Evolutionary conservation across 1,140 invertebrate genomes (phyloP).

Genomic region (Luehdorfia chinensis): DNA sequence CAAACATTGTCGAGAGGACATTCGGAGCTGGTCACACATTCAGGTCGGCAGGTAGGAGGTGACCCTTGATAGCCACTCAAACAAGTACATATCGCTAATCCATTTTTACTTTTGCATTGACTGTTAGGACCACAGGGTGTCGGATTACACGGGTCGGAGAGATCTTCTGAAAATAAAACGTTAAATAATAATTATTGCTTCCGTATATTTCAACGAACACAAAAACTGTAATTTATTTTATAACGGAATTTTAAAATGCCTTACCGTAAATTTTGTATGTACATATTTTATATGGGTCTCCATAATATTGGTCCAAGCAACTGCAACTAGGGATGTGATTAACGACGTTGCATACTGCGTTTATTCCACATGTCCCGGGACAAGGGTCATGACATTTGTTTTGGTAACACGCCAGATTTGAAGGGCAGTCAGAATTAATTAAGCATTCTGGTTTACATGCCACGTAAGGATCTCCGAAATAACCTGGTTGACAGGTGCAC

Average conservation of each 20-base stretch:
- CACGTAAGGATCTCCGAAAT: constrained; percentile 88
- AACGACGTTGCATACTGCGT: constrained; percentile 81
- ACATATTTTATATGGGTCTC: constrained; percentile 84
- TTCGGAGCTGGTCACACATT: constrained; percentile 82
- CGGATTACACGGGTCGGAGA: constrained; percentile 54
- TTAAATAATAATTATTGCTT: constrained; percentile 21
- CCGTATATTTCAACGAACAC: too few relatives aligned
- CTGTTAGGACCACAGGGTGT: constrained; percentile 82
- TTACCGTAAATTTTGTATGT: constrained; percentile 77
- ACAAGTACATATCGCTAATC: constrained; percentile 80
- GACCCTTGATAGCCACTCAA: constrained; percentile 79
- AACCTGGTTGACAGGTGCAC: constrained; percentile 85
- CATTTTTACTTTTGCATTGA: constrained; percentile 73
- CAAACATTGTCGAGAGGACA: constrained; percentile 80
- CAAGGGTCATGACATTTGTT: constrained; percentile 81
- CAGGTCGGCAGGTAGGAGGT: constrained; percentile 82
- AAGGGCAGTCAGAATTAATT: constrained; percentile 78
- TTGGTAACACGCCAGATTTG: constrained; percentile 75
- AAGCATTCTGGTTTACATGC: constrained; percentile 80
- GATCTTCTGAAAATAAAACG: constrained; percentile 53
- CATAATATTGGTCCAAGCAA: constrained; percentile 85
- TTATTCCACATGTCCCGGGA: constrained; percentile 81
- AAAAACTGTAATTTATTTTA: constrained; percentile 3
- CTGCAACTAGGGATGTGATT: constrained; percentile 85
- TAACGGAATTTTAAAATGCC: constrained; percentile 24